Base-by-base conservation (phyloP, 2,797 vertebrate genomes). In the Gorsachius magnificus region DNA sequence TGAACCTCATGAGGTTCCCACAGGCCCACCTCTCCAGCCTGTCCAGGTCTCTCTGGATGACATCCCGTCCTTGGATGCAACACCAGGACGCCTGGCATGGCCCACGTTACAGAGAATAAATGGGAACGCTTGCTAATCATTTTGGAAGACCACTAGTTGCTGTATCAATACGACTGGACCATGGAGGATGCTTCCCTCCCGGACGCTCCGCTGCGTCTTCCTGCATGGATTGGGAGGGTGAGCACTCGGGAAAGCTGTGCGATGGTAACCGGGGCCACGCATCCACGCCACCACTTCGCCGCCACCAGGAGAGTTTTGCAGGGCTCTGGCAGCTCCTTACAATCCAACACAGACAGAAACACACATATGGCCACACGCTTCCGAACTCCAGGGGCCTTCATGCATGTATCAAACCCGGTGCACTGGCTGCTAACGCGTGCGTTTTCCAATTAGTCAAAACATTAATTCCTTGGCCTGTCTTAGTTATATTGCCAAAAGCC, bases 361-460 rank as follows among this genome's bases (percentile, higher is more conserved):
- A 43, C 16, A 25, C 0, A 1, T 4, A 50, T 24, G 2, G 7
- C 24, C 28, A 26, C 1, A 11, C 0, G 5, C 41, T 86, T 54
- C 70, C 25, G 36, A 71, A 71, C 50, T 15, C 35, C 82, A n/a
- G 28, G 48, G 41, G 16, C 10, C 24, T 35, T 9, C 16, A 4
- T 7, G 29, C 16, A 6, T 20, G 11, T 9, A 28, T 17, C 54
- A 51, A 60, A 61, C 28, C 65, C 38, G 33, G 26, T 13, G 9
- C 2, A 6, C 11, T 45, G 51, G 51, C 3, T 4, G 65, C 10
- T 36, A 68, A 28, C 25, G 28, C 8, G 12, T 15, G 25, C 25
- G 3, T 24, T 56, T 72, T 13, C 21, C 38, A 35, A 45, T 72
- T 54, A 57, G 36, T 35, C 33, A 36, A 48, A 70, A 43, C 46